These are phyloP conservation scores for Fragum whitleyi DNA, from an alignment of 2,888 invertebrate species.

Conservation along the genomic window DNA sequence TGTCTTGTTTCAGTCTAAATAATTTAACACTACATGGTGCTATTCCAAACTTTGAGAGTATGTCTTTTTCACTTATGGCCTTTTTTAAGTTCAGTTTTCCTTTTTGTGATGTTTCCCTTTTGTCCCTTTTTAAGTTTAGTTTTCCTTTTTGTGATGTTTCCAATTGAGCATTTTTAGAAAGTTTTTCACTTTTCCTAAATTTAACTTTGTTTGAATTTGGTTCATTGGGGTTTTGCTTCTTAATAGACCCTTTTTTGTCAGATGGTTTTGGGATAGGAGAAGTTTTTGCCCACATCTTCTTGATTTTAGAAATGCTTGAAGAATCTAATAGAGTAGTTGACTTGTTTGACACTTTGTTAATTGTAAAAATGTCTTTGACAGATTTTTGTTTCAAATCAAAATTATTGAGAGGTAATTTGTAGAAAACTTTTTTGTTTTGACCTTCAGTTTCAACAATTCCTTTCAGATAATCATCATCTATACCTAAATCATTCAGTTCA, in stretches of 20 bases:
- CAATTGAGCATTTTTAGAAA: neutral
- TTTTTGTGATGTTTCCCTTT: neutral
- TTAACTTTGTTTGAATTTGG: too few species aligned
- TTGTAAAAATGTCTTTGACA: neutral
- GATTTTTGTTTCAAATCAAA: neutral
- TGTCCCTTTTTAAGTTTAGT: neutral
- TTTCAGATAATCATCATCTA: constrained; percentile 22
- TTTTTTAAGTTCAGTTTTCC: neutral
- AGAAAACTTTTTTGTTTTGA: neutral
- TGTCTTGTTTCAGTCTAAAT: neutral
- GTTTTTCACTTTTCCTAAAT: neutral
- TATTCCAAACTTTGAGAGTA: neutral
- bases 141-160: neutral
- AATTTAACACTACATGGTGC: constrained; percentile 19
- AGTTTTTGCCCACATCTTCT: constrained; percentile 34
- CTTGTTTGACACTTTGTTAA: neutral
- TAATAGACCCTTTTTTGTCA: too few species aligned
- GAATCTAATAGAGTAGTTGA: constrained; percentile 28
- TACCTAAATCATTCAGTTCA: constrained; percentile 29
- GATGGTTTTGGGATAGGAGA: neutral
- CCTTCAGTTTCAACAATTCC: constrained; percentile 1
- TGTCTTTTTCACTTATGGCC: neutral
- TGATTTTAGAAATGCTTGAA: constrained; percentile 41
- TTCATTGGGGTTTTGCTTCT: too few species aligned
- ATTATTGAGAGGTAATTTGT: neutral